phyloP scores from a whole-genome alignment of 2,797 vertebrate species.

The Sciurus vulgaris region DNA sequence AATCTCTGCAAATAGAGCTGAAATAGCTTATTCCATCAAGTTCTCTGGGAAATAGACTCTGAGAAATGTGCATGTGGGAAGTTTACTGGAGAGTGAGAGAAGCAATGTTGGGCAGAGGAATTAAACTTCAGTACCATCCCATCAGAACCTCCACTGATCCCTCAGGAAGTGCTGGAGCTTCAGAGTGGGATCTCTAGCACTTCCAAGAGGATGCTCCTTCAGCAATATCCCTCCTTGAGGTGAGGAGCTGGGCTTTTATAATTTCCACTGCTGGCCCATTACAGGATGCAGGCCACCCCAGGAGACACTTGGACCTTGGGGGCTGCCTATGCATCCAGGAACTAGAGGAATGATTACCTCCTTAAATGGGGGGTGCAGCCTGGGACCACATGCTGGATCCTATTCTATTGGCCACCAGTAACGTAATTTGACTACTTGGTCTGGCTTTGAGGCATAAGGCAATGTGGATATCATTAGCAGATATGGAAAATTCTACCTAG shows the following conservation, averaged over 20 bases:
- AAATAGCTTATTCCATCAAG: neutral
- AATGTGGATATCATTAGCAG: neutral
- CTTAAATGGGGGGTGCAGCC: neutral
- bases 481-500: neutral
- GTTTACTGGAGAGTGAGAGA: neutral
- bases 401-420: neutral
- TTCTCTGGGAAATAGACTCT: neutral
- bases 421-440: neutral
- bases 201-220: neutral
- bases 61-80: neutral
- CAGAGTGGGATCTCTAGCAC: no score
- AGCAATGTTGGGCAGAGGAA: neutral
- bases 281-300: neutral
- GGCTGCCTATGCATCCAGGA: neutral
- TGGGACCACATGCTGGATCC: neutral
- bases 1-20: neutral
- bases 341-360: neutral
- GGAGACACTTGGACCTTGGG: neutral
- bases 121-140: neutral
- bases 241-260: neutral
- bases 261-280: neutral
- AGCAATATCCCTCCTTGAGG: neutral
- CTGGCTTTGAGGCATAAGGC: neutral
- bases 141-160: neutral
- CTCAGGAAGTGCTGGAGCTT: neutral